A percentile compares a stretch with the other conserved stretches of the same genome.
phyloP scores from a whole-genome alignment of 2,888 invertebrate species.

The Xanthorhoe designata region DNA sequence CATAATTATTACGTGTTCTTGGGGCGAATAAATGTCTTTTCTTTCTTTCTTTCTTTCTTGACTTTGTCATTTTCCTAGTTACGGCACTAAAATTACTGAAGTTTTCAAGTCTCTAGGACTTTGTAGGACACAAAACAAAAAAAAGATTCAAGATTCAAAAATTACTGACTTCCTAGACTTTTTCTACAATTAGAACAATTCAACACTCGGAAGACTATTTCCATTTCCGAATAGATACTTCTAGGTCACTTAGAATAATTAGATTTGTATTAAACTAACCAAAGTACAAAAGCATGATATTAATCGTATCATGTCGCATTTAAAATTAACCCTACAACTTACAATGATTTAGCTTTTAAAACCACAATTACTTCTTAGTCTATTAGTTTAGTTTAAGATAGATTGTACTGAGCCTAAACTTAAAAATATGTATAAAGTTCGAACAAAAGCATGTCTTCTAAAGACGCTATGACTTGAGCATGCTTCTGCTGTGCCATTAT shows the following conservation, averaged over 20 bases:
- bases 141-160: neutral
- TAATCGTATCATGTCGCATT: neutral
- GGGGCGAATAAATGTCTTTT: no score
- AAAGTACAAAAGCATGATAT: constrained; percentile 12
- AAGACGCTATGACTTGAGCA: constrained; percentile 39
- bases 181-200: neutral
- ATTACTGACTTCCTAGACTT: neutral
- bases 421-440: constrained; percentile 4
- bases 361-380: neutral
- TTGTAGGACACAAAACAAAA: neutral
- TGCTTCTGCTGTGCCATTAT: constrained; percentile 42
- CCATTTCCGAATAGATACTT: neutral
- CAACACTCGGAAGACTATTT: neutral
- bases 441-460: constrained; percentile 17
- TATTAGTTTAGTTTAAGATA: constrained; percentile 8
- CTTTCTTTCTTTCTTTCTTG: no score
- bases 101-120: neutral
- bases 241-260: constrained; percentile 8
- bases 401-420: neutral
- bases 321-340: neutral
- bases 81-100: no score
- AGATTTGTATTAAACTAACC: constrained; percentile 2
- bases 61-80: no score
- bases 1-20: no score
- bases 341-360: neutral